phyloP scores from a whole-genome alignment of 2,888 invertebrate species.

The Polia nebulosa region DNA sequence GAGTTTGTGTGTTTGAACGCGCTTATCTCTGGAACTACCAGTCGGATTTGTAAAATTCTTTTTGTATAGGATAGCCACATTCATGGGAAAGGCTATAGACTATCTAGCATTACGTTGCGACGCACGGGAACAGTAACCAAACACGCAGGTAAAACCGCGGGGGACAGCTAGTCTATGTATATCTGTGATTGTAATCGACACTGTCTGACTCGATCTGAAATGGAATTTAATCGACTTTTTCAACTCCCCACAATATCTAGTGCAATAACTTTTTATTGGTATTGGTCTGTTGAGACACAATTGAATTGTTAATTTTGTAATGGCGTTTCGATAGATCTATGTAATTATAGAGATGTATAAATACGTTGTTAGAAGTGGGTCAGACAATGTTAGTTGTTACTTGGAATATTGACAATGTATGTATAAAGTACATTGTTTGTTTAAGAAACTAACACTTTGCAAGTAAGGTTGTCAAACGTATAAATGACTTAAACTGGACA shows the following conservation, averaged over 20 bases:
- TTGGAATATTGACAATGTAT: constrained; percentile 58
- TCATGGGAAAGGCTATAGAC: too few species aligned
- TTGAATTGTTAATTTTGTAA: constrained; percentile 64
- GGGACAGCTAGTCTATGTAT: too few species aligned
- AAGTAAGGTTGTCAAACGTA: constrained; percentile 16
- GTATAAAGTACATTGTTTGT: constrained; percentile 25
- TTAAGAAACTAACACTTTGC: constrained; percentile 36
- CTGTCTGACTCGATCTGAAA: constrained; percentile 49
- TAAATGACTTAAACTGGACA: constrained; percentile 1
- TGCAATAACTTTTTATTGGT: constrained; percentile 59
- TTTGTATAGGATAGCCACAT: too few species aligned
- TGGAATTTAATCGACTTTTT: constrained; percentile 58
- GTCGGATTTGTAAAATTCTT: too few species aligned
- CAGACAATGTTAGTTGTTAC: constrained; percentile 50
- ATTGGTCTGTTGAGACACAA: constrained; percentile 60
- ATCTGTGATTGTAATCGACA: constrained; percentile 49
- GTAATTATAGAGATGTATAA: constrained; percentile 58
- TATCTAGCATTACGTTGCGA: too few species aligned
- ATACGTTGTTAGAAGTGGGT: constrained; percentile 59
- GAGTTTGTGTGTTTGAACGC: too few species aligned
- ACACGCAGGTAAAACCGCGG: too few species aligned
- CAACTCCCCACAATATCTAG: constrained; percentile 49
- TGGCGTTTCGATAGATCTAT: constrained; percentile 50
- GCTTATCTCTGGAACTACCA: too few species aligned
- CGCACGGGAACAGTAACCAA: too few species aligned